A percentile compares a stretch with the other conserved stretches of the same genome.
Conservation (phyloP, 2,888 invertebrate species). For the Mythimna ferrago region DNA sequence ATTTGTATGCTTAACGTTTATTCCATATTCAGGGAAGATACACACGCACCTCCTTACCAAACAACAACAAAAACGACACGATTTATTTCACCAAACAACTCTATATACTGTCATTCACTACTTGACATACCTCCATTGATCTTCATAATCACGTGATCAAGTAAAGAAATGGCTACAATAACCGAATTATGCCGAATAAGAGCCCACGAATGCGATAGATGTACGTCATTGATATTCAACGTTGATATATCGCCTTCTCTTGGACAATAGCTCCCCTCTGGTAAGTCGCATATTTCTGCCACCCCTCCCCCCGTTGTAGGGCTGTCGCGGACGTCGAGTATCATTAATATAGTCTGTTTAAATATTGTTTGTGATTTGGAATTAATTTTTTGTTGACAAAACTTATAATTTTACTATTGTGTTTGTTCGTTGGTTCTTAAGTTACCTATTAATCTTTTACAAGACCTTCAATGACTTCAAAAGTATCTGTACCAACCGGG, state of each 20-base stretch:
- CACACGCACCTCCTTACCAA: constrained; percentile 2
- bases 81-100: constrained; percentile 48
- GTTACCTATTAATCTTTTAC: background rate
- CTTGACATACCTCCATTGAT: constrained; percentile 71
- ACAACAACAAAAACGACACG: constrained; percentile 16
- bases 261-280: constrained; percentile 80
- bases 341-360: constrained; percentile 29
- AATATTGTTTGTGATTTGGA: constrained; percentile 17
- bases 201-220: constrained; percentile 79
- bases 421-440: background rate
- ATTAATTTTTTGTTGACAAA: background rate
- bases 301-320: constrained; percentile 70
- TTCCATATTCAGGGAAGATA: background rate
- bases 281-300: constrained; percentile 76
- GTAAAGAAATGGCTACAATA: constrained; percentile 75
- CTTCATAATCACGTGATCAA: constrained; percentile 82
- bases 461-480: no score
- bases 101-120: constrained; percentile 57
- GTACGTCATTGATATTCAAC: constrained; percentile 85
- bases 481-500: no score
- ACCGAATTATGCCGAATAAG: constrained; percentile 81
- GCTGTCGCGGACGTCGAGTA: constrained; percentile 61
- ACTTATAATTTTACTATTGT: background rate
- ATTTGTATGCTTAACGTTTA: background rate
- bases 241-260: constrained; percentile 82